Percentiles rank a stretch among this genome's conserved stretches.
phyloP scores from a whole-genome alignment of 92 coral and sea anemone genomes.

The Parazoanthus swiftii region DNA sequence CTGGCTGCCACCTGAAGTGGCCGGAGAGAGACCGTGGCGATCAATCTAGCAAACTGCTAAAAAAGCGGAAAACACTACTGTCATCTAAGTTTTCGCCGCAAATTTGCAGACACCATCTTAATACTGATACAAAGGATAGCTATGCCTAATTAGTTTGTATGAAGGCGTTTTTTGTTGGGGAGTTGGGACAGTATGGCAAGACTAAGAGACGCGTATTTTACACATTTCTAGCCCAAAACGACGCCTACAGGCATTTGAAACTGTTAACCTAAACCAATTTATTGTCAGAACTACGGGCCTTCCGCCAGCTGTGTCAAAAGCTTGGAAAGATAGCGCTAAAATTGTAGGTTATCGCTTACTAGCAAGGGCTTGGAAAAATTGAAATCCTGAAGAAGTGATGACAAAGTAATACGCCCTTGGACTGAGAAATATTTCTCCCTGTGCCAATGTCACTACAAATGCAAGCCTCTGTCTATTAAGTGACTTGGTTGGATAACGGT shows the following conservation, averaged over 20 bases:
- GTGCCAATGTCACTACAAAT: not conserved
- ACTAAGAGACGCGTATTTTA: not conserved
- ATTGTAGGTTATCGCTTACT: not conserved
- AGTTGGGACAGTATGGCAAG: not conserved
- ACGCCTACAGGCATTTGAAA: conserved; percentile 1
- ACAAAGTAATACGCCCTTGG: not conserved
- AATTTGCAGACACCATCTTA: not conserved
- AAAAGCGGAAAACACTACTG: not conserved
- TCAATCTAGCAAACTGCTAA: too few species aligned
- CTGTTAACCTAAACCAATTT: not conserved
- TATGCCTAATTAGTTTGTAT: not conserved
- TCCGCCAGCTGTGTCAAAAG: conserved; percentile 8
- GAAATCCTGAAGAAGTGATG: not conserved
- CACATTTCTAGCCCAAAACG: not conserved
- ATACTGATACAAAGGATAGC: not conserved
- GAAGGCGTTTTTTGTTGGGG: not conserved
- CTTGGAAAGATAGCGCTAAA: not conserved
- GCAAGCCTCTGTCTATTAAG: not conserved
- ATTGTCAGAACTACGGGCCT: not conserved
- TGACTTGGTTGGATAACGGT: not conserved
- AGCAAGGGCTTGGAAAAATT: not conserved
- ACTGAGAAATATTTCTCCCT: too few species aligned
- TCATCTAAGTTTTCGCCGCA: not conserved
- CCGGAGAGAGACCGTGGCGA: not conserved
- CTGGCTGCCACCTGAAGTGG: not conserved